Evolutionary conservation across 1,140 invertebrate species (phyloP), one percentile per base, ranked within the genome.

Genomic region (Asbolus verrucosus): DNA sequence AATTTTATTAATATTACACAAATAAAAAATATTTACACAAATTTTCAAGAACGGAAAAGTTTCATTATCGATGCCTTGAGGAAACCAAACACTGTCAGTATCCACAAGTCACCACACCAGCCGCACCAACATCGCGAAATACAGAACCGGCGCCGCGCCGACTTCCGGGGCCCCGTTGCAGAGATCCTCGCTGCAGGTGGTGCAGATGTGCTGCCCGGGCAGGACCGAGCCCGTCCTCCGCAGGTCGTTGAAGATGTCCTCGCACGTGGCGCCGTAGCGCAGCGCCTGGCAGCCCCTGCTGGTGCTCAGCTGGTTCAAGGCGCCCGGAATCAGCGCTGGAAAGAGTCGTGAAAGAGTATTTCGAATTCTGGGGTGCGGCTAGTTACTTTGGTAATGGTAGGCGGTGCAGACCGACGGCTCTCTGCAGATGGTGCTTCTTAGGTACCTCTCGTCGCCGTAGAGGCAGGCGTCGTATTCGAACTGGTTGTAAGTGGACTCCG

Each of bases 191-290:
- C 69, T 76, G 38, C 76, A 77, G 8, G 76, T 77, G 8, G 74
- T 65, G 38, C 76, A 77, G 4, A 68, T 71, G 39, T 77, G 76
- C 54, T 77, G 76, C 1, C 76, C 76, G 1, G 71, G 74, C 6
- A 75, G 59, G 31, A 77, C 70, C 18, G 67, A 59, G 1, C 69
- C 70, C 31, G 60, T 73, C 9, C 59, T 38, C 33, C 73, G 63
- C 21, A 76, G 61, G 13, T 77, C 67, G 21, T 75, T 70, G 62
- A 77, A 77, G 41, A 77, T 77, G 38, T 77, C 74, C 33, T 77
- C 76, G 31, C 76, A 77, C 1, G 74, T 76, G 2, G 74, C 69
- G 1, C 76, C 76, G 38, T 73, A 76, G 9, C 70, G 16, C 0
- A 75, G 9, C 1, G 73, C 71, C 63, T 77, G 76, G 59, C 76